Base-by-base conservation (phyloP, 1,140 invertebrate species). In the Drepana arcuata region DNA sequence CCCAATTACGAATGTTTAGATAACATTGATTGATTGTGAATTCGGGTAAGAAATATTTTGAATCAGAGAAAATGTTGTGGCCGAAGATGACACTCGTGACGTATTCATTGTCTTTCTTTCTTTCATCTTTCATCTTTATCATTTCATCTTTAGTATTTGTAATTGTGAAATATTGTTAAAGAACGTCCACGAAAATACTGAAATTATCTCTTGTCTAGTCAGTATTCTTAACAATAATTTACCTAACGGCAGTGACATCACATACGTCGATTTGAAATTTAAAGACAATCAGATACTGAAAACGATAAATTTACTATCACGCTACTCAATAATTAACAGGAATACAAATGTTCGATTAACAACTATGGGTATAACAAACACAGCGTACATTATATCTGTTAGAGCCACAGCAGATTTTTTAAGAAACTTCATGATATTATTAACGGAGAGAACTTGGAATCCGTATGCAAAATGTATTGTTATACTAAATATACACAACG, bases 401-500 rank as follows among this genome's bases (percentile, higher is more conserved):
- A 14, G 15, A 13, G 18, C 30, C 9, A 27, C 16, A n/a, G n/a
- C 9, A 0, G 7, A 11, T 2, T 48, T 48, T 12, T 21, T 1
- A 4, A 13, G 12, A n/a, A 2, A 34, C 7, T 34, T 48, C 16
- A 4, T 15, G 3, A 16, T 29, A 7, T 12, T 48, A 1, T 5
- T 35, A 2, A 18, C 2, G 3, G 45, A 56, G 7, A 1, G 15
- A 6, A 23, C 25, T 1, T 66, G 65, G 62, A 54, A 44, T 34
- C 56, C 62, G 7, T 36, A 36, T 7, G 29, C 38, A 7, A 30
- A 30, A 18, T 48, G 55, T 14, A 21, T 66, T 5, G 49, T 69
- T 14, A 24, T 61, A 9, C 26, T 63, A 2, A 15, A 35, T 15
- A 11, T 32, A 12, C 16, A 52, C 0, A 7, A 27, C 2, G 12